These are phyloP conservation scores for Nomada flava DNA, from an alignment of 2,888 invertebrate species.

Conservation along the genomic window DNA sequence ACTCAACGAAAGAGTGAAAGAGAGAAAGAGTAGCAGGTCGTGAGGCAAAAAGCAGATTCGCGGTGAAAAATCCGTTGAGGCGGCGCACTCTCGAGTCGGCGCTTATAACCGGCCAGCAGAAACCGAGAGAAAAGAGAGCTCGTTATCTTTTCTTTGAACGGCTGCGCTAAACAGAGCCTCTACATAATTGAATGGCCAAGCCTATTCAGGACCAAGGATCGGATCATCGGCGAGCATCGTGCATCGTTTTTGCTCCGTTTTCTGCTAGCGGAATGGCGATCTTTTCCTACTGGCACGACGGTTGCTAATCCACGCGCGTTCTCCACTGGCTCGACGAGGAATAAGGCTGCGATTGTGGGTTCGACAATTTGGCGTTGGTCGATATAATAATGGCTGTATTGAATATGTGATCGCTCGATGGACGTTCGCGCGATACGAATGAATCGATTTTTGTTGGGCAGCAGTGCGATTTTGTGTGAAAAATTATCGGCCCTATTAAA, in stretches of 20 bases:
- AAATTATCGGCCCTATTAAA: no score
- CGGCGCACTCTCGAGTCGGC: slow-evolving; percentile 54
- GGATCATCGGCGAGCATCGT: slow-evolving; percentile 51
- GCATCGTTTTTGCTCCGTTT: slow-evolving; percentile 53
- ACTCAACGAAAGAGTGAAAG: neutral
- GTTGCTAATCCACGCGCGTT: slow-evolving; percentile 20
- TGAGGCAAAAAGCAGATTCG: slow-evolving; percentile 44
- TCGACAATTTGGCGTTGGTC: slow-evolving; percentile 20
- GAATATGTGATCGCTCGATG: slow-evolving; percentile 20
- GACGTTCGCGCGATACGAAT: neutral
- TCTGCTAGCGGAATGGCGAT: neutral
- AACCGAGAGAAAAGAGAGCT: slow-evolving; percentile 63
- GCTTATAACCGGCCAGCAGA: slow-evolving; percentile 62
- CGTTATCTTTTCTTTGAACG: slow-evolving; percentile 76
- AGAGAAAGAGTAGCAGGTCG: neutral
- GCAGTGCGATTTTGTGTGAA: neutral
- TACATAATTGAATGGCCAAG: slow-evolving; percentile 68
- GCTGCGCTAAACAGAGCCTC: slow-evolving; percentile 66
- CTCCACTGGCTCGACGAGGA: slow-evolving; percentile 1
- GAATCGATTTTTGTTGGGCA: slow-evolving; percentile 9
- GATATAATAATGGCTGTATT: slow-evolving; percentile 34
- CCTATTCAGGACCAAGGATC: slow-evolving; percentile 64
- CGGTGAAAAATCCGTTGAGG: slow-evolving; percentile 52
- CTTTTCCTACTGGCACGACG: slow-evolving; percentile 1
- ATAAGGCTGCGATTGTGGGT: slow-evolving; percentile 33